Base-by-base conservation (phyloP, 2,113 vertebrate species). In the Rhipidura dahli region DNA sequence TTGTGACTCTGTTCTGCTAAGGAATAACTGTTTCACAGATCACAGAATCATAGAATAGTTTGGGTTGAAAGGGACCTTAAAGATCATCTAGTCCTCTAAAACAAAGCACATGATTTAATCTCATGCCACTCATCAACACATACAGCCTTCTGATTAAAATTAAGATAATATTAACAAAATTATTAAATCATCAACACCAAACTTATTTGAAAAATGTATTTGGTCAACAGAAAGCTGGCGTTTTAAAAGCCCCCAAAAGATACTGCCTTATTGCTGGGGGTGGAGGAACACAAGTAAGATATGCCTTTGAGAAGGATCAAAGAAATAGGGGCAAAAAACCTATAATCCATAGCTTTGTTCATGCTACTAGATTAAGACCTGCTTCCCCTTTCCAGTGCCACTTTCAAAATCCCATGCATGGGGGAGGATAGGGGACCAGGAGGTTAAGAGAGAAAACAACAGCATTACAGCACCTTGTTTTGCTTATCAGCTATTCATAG, bases 401-500 rank as follows among this genome's bases (percentile, higher is more conserved):
- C 59, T 85, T 93, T 64, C 35, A 90, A 57, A 85, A 83, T 77
- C 54, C 50, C 17, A 4, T 6, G 21, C 30, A 8, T 3, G 0
- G 7, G 30, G n/a, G 26, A n/a, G 35, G 19, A 39, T 11, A 66
- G 33, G 20, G 50, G 42, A 84, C 50, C 31, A n/a, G 37, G 27
- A 94, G 65, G 40, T 69, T 73, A 47, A 71, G 15, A 75, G 49
- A 83, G 64, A 90, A 84, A 73, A 42, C 2, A 8, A 30, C 68
- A 81, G 47, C 23, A 60, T 59, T 80, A 50, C 42, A 90, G 60
- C 83, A 92, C 18, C 64, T 77, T 2, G 0, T 63, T 94, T 85
- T 86, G 59, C 81, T 94, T 93, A 83, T 94, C 87, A 68, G 72
- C 85, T 73, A 47, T 78, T 94, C 86, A 71, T 11, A 89, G 65